phyloP scores from a whole-genome alignment of 1,140 invertebrate species.

The Brachionus koreanus region DNA sequence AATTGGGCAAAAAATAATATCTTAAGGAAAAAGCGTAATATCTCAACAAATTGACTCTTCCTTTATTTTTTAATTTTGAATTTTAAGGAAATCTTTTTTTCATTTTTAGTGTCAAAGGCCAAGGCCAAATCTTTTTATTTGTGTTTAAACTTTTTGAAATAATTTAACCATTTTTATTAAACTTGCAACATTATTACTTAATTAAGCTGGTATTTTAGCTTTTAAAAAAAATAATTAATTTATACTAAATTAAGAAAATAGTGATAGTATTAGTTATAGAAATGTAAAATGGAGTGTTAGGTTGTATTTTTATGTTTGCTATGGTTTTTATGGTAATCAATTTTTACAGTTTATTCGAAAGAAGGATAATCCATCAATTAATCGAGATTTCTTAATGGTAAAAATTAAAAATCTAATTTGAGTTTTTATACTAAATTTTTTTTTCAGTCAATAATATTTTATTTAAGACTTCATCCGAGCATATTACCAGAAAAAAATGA shows the following conservation, averaged over 20 bases:
- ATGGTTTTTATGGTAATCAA: background rate
- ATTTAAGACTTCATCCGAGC: constrained; percentile 40
- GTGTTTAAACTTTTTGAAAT: too few species aligned
- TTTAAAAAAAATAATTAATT: background rate
- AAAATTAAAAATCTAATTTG: background rate
- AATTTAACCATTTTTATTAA: too few species aligned
- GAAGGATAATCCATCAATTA: background rate
- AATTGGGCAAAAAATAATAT: too few species aligned
- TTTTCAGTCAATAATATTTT: constrained; percentile 40
- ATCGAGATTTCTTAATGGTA: constrained; percentile 8
- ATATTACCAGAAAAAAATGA: constrained; percentile 27
- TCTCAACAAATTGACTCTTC: too few species aligned
- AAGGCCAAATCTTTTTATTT: too few species aligned
- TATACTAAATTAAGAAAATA: background rate
- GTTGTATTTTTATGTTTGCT: constrained; percentile 20
- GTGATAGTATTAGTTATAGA: background rate
- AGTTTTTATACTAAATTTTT: background rate
- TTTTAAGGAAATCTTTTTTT: too few species aligned
- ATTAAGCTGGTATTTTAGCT: background rate
- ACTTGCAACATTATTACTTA: too few species aligned
- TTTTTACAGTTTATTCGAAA: constrained; percentile 37
- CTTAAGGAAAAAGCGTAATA: too few species aligned
- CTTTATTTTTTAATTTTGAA: too few species aligned
- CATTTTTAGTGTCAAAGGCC: too few species aligned
- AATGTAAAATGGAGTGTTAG: constrained; percentile 30